phyloP scores from a whole-genome alignment of 1,140 invertebrate genomes.

The Pemphigus obesinymphae region DNA sequence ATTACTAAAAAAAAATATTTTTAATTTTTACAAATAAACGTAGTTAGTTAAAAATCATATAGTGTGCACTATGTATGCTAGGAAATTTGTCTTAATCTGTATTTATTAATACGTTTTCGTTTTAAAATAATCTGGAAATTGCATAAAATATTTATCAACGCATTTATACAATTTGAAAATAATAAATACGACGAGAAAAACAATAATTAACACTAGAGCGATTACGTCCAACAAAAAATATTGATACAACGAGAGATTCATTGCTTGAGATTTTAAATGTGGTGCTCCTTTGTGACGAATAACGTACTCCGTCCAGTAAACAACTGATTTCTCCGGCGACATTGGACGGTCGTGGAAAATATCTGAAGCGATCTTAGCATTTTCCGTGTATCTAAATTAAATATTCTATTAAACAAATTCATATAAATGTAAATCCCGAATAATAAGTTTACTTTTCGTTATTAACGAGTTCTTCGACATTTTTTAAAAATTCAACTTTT shows the following conservation, averaged over 20 bases:
- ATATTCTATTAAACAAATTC: no score
- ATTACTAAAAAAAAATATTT: no score
- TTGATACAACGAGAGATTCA: constrained; percentile 42
- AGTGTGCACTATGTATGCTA: no score
- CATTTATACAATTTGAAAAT: no score
- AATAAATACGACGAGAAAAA: no score
- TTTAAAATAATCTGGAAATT: no score
- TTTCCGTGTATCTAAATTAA: constrained; percentile 41
- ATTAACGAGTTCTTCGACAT: neutral
- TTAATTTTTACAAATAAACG: no score
- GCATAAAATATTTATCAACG: no score
- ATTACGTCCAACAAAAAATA: constrained; percentile 44
- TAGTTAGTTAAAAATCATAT: no score
- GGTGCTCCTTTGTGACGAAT: constrained; percentile 50
- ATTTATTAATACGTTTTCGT: no score
- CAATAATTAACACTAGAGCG: no score
- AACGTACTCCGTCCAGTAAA: constrained; percentile 59
- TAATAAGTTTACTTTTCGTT: neutral
- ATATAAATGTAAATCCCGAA: neutral
- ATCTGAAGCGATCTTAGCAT: neutral
- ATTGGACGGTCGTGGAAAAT: constrained; percentile 49
- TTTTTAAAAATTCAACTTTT: constrained; percentile 38
- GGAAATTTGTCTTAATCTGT: no score
- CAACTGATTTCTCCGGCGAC: constrained; percentile 53
- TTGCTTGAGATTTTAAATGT: constrained; percentile 39